Percentiles rank a stretch among this genome's conserved stretches.
Evolutionary conservation across 1,140 invertebrate genomes (phyloP).

Genomic region (Aphaenogaster ashmeadi): DNA sequence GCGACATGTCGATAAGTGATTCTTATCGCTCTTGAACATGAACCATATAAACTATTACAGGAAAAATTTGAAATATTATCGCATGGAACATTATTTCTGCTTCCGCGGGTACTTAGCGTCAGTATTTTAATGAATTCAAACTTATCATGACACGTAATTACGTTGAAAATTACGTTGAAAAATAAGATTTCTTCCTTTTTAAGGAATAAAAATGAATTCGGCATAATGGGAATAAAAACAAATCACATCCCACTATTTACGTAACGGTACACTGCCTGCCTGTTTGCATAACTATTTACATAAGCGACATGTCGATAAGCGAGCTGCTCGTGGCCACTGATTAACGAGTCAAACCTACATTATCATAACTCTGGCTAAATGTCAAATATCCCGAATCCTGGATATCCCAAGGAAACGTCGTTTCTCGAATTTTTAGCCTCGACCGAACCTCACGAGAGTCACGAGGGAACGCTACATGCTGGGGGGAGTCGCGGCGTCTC

Average conservation of each 20-base stretch:
- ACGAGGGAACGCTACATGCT: neutral
- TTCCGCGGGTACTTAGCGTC: neutral
- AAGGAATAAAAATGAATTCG: neutral
- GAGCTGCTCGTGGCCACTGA: neutral
- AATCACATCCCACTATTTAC: neutral
- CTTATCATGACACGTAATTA: neutral
- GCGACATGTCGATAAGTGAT: neutral
- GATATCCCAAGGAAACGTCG: neutral
- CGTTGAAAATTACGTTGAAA: neutral
- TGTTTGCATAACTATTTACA: conserved; percentile 25
- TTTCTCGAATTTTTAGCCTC: neutral
- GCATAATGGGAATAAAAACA: neutral
- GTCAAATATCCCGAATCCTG: neutral
- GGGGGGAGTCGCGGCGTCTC: conserved; percentile 38
- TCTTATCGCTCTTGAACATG: no score
- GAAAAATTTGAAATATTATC: no score
- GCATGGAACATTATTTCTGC: no score
- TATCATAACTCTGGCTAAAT: neutral
- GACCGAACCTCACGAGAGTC: neutral
- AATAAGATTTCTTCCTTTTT: neutral
- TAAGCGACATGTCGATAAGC: neutral
- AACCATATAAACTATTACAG: no score
- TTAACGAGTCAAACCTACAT: neutral
- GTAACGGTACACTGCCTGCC: neutral
- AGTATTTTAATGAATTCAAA: neutral